Conservation (phyloP, 2,797 vertebrate genomes). For the Ficedula albicollis region DNA sequence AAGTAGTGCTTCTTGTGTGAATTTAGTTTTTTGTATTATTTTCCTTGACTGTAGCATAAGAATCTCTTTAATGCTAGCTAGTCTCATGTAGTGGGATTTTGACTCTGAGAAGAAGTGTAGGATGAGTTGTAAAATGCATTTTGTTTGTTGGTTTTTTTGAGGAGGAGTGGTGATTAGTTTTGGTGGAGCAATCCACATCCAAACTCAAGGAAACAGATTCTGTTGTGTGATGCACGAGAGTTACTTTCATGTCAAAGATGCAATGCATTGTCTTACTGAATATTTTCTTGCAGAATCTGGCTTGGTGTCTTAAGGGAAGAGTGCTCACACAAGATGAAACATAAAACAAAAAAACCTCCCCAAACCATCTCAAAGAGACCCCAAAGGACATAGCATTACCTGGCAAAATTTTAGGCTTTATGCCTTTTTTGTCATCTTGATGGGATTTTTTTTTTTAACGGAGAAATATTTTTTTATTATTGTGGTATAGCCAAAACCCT, state of each 20-base stretch:
- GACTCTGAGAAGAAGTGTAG: neutral
- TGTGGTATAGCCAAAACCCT: neutral
- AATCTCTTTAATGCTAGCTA: neutral
- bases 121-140: neutral
- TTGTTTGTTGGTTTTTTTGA: neutral
- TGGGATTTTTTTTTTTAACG: neutral
- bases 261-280: neutral
- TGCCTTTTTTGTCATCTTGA: neutral
- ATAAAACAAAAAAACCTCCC: rapidly evolving
- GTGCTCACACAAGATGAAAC: neutral
- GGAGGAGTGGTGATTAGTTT: neutral
- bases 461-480: neutral
- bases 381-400: neutral
- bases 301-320: neutral
- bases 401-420: neutral
- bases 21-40: neutral
- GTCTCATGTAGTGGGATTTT: neutral
- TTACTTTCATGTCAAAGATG: neutral
- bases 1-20: neutral
- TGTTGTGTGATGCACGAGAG: neutral
- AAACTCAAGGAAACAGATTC: neutral
- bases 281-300: neutral
- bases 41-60: neutral
- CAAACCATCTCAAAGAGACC: neutral
- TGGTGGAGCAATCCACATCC: neutral